These are phyloP conservation scores for Folsomia manolachei DNA, from an alignment of 2,888 invertebrate genomes.

Conservation along the genomic window DNA sequence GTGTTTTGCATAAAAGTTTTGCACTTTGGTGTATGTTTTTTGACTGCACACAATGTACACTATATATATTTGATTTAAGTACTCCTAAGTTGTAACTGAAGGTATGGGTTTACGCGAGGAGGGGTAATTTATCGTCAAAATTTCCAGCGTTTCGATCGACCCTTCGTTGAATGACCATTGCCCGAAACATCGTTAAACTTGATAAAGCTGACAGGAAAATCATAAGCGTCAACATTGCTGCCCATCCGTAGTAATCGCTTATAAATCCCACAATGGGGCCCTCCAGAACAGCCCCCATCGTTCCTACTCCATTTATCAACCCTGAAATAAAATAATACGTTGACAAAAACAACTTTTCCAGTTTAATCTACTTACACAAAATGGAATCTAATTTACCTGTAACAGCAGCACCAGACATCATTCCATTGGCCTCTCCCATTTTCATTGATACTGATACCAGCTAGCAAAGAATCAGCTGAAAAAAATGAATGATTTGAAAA, in stretches of 20 bases:
- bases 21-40: too few species aligned
- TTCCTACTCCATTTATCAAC: constrained; percentile 57
- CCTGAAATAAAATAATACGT: too few species aligned
- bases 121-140: constrained; percentile 40
- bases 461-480: neutral
- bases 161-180: constrained; percentile 51
- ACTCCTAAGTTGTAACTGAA: too few species aligned
- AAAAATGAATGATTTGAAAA: neutral
- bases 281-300: constrained; percentile 56
- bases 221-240: constrained; percentile 55
- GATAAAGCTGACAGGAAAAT: constrained; percentile 54
- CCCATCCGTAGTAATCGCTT: constrained; percentile 55
- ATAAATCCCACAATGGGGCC: constrained; percentile 56
- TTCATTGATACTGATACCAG: constrained; percentile 57
- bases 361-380: too few species aligned
- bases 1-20: too few species aligned
- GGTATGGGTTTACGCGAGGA: constrained; percentile 39
- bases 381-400: constrained; percentile 50
- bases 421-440: constrained; percentile 56
- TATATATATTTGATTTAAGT: too few species aligned
- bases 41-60: too few species aligned
- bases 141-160: constrained; percentile 26
- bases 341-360: too few species aligned
- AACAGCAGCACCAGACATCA: constrained; percentile 55
- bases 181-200: constrained; percentile 53